Evolutionary conservation across 2,888 invertebrate species (phyloP), one percentile per base, ranked within the genome.

Genomic region (Idaea dimidiata): DNA sequence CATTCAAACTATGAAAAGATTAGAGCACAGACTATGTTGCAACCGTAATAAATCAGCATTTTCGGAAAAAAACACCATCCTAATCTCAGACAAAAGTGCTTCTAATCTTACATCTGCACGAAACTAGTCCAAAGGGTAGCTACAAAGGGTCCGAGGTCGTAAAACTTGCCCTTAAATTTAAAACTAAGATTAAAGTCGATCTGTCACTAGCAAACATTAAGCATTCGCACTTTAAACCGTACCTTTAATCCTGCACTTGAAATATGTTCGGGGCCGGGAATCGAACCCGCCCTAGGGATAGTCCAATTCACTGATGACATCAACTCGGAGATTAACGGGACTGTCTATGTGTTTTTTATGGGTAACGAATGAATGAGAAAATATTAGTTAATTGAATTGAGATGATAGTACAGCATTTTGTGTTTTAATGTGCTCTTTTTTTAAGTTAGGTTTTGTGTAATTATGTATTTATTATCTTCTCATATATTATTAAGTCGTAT

Each of bases 211-310:
- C 89, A 89, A 84, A 85, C 88, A 86, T 77, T 82, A 80, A 80
- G 82, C 82, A 85, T 88, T 91, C 90, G 86, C 91, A 87, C 90
- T 88, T 82, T 80, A 79, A 76, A 82, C 81, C 43, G 83, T 82
- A 84, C 85, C 81, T 78, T 86, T 90, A 91, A 91, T 89, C 89
- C 89, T 84, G 87, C 85, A 83, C 89, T 91, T 91, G 89, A 91
- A 91, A 89, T 91, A 89, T 91, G 89, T 86, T 81, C 69, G 73
- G 74, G 84, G 82, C 64, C 60, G 67, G 67, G 71, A 65, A 33
- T 64, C 73, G 76, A 78, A 79, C 77, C 72, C 77, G 72, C 61
- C 58, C 81, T 68, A 73, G 75, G 86, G 83, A 73, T 72, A 72
- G 80, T 82, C 80, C 85, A 83, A 86, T 88, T 82, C 85, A 80